phyloP scores from a whole-genome alignment of 1,140 invertebrate species.

The Dryas iulia region DNA sequence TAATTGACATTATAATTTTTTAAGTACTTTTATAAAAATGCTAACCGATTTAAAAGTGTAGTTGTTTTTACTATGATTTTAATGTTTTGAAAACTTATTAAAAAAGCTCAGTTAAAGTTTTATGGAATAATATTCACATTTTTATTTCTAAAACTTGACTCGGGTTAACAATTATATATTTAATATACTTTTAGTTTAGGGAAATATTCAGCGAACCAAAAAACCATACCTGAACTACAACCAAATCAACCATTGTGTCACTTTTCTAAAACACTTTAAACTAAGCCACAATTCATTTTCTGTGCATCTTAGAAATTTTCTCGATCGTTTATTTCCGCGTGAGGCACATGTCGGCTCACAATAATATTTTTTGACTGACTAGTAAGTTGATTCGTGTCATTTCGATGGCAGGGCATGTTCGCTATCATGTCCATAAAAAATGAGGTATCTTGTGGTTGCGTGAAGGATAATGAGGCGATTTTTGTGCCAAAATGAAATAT shows the following conservation, averaged over 20 bases:
- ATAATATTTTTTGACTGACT: conserved; percentile 61
- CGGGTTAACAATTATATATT: too few species aligned
- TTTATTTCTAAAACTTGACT: too few species aligned
- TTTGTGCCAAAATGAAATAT: conserved; percentile 32
- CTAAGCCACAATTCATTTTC: not conserved
- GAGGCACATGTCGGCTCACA: conserved; percentile 40
- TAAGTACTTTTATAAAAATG: too few species aligned
- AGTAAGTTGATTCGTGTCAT: conserved; percentile 47
- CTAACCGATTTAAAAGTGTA: too few species aligned
- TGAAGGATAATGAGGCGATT: conserved; percentile 38
- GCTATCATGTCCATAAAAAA: conserved; percentile 50
- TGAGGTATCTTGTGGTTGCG: conserved; percentile 49
- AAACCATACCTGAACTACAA: conserved; percentile 42
- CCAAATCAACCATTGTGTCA: conserved; percentile 36
- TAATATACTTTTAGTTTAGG: not conserved
- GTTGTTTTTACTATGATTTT: too few species aligned
- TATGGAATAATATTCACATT: too few species aligned
- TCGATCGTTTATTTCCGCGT: conserved; percentile 30
- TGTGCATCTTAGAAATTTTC: not conserved
- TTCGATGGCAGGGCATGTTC: conserved; percentile 47
- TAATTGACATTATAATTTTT: not conserved
- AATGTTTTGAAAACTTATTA: too few species aligned
- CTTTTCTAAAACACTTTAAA: not conserved
- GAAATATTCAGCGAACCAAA: not conserved
- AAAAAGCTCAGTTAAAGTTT: too few species aligned